Evolutionary conservation across 1,140 invertebrate species (phyloP), one percentile per base, ranked within the genome.

Genomic region (Pogonus chalceus): DNA sequence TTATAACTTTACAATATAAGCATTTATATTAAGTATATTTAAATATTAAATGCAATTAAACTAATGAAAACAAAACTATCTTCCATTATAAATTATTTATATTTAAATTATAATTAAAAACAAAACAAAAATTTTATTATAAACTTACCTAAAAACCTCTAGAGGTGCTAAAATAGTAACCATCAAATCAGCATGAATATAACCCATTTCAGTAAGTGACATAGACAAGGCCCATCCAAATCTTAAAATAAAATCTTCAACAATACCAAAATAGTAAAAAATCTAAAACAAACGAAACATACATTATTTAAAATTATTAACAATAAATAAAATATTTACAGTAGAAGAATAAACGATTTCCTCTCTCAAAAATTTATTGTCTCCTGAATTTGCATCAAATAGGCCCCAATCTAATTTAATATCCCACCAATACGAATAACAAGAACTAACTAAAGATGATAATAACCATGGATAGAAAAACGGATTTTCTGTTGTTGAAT

Each of bases 401-500:
- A 95, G 72, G 20, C 92, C 91, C 91, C 91, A 95, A 75, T 95
- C 91, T 85, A 94, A 90, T 69, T 90, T 90, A 9, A 93, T 81
- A 67, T 95, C 92, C 91, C 91, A 95, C 2, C 82, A 82, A 55
- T 86, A 83, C 0, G 85, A 84, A 64, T 90, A 92, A 62, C 81
- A 79, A 0, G 87, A 87, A 63, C 80, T 87, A 31, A 88, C 70
- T n/a, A 90, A 61, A 0, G 81, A 82, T 20, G 82, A 76, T 1
- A 76, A 69, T 18, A 87, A 72, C 83, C 83, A 86, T 23, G 86
- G 54, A 75, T 85, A 85, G 60, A 88, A 76, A 72, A 77, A 86
- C 14, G 81, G 78, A 69, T 81, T 85, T 37, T 78, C 73, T 62
- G 68, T 72, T 16, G 59, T 69, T 54, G 55, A 35, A 55, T 70